Conservation (phyloP, 2,797 vertebrate species). For the Oreochromis grahami region DNA sequence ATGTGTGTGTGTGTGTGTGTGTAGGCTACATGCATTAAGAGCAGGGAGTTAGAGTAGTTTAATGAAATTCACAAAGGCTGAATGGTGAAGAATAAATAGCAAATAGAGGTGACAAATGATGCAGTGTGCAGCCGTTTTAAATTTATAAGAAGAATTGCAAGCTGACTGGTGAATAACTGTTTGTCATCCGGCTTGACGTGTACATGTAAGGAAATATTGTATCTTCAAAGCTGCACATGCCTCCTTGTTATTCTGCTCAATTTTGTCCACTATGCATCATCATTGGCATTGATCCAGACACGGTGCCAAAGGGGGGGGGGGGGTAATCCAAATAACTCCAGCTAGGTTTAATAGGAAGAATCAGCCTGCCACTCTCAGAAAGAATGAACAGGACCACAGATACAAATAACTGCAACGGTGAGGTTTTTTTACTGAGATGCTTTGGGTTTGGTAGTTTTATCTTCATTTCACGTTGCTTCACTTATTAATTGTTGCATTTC, state of each 20-base stretch:
- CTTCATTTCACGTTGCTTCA: background rate
- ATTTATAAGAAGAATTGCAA: background rate
- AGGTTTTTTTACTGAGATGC: background rate
- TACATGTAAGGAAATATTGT: background rate
- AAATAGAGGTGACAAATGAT: constrained; percentile 7
- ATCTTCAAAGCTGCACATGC: background rate
- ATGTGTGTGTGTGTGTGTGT: constrained; percentile 14
- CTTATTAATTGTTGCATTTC: background rate
- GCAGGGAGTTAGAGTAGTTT: background rate
- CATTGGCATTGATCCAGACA: background rate
- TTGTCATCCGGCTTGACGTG: background rate
- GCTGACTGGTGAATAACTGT: background rate
- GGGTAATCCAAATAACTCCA: background rate
- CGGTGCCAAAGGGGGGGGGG: background rate
- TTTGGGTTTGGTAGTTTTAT: background rate
- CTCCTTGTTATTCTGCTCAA: background rate
- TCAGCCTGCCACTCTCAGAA: background rate
- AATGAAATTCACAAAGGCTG: constrained; percentile 7
- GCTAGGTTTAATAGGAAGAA: background rate
- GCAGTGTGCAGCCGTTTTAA: background rate
- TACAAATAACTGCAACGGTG: background rate
- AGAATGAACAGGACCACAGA: background rate
- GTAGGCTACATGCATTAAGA: constrained; percentile 7
- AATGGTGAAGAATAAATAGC: constrained; percentile 9
- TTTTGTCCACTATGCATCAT: background rate